Base-by-base conservation (phyloP, 2,888 invertebrate genomes). In the Dione juno region DNA sequence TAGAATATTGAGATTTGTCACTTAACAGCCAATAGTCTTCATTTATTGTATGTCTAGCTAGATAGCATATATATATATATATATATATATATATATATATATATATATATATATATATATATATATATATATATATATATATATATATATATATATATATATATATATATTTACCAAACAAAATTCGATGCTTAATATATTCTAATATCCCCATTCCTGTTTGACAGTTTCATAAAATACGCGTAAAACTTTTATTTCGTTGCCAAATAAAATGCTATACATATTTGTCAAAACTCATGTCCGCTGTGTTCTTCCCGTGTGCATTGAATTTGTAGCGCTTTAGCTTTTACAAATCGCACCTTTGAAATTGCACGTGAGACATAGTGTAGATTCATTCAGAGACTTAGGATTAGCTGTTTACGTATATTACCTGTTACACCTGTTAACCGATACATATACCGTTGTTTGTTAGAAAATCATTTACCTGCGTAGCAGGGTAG, bases 281-380 rank as follows among this genome's bases (percentile, higher is more conserved):
- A 71, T 75, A 70, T 73, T 71, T 72, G 72, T 72, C 74, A 74
- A 74, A 74, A 72, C 66, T 54, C 73, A 63, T 74, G 66, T 66
- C 58, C 67, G 58, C 48, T 50, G 66, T 53, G 67, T 67, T 73
- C 69, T 67, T 71, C 69, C 74, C 74, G 69, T 48, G 74, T 75
- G 74, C 74, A 75, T 73, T 69, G 73, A 73, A 71, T 73, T 75
- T 70, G 74, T 73, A 71, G 69, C 67, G 74, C 73, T 71, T 73
- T 70, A 71, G 71, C 77, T 79, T 82, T 79, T 80, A 80, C 82
- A 82, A 82, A 82, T 84, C 82, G 82, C 77, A 77, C 78, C 77
- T 77, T 75, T 81, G 79, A 79, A 81, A 71, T 77, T 76, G 78
- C 78, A 81, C 77, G 80, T 79, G 76, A 74, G 41, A 59, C 48